phyloP scores from a whole-genome alignment of 2,797 vertebrate species.

The Pyrrhura leucotis region DNA sequence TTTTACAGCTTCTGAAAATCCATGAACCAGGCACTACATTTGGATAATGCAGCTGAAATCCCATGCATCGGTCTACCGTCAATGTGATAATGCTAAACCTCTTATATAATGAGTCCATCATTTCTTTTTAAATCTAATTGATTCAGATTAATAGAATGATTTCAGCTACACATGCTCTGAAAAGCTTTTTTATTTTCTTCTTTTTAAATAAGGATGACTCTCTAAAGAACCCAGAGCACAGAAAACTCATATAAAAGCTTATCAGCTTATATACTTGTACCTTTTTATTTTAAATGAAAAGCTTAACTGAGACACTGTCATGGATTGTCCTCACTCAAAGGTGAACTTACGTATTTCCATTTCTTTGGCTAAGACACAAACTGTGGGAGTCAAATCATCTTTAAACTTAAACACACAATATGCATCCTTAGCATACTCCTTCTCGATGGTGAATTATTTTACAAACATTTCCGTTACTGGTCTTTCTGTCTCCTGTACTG shows the following conservation, averaged over 20 bases:
- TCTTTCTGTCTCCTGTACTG: background rate
- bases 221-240: background rate
- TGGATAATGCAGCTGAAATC: slow-evolving; percentile 32
- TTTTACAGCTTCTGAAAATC: slow-evolving; percentile 57
- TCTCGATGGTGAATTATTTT: background rate
- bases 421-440: background rate
- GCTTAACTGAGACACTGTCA: background rate
- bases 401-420: background rate
- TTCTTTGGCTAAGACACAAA: background rate
- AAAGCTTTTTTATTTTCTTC: background rate
- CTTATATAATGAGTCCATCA: slow-evolving; percentile 2
- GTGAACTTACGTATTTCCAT: background rate
- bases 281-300: slow-evolving; percentile 27
- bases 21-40: slow-evolving; percentile 22
- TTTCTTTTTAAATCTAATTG: slow-evolving; percentile 52
- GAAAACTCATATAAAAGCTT: background rate
- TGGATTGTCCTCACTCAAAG: background rate
- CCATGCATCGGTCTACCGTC: background rate
- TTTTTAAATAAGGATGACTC: background rate
- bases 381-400: background rate
- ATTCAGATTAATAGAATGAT: slow-evolving; percentile 56
- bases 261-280: background rate
- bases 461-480: background rate
- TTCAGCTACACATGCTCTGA: background rate
- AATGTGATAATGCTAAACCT: slow-evolving; percentile 30